Base-by-base conservation (phyloP, 2,797 vertebrate genomes). In the Malurus splendens region DNA sequence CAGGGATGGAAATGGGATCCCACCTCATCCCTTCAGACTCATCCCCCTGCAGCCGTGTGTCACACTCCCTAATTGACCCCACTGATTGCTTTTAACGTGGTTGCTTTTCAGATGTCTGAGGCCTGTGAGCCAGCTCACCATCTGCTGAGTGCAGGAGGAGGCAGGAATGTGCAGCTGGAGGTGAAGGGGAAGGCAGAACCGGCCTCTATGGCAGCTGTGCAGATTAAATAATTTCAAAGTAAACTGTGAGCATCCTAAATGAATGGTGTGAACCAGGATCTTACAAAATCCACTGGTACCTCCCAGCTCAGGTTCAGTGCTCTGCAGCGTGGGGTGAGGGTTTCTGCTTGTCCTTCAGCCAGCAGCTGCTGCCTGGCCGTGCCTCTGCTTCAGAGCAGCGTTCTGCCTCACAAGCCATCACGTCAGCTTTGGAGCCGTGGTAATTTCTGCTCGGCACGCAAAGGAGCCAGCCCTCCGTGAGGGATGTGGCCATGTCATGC, bases 401-500 rank as follows among this genome's bases (percentile, higher is more conserved):
- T 76, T 77, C 89, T 87, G 78, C 68, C 61, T 39, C 72, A 33
- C 38, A 45, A 82, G 38, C 48, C 80, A 30, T 59, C 61, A 10
- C 3, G 59, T 78, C 73, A 87, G 82, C 76, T 78, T 81, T 24
- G 60, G 16, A 60, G 67, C 70, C 76, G 41, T 2, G 42, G 79
- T 44, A 70, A 89, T 89, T 94, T 83, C 64, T 78, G 52, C 73
- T 47, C 0, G 1, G 64, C 79, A 78, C 10, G 30, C 2, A 1
- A 71, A 80, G 79, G 28, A 86, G 14, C 10, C 56, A 60, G 79
- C 24, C 70, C 76, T 83, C 59, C 25, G 47, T 71, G 76, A 89
- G 66, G 45, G 71, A 92, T 64, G 67, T 50, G 74, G 73, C 78
- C 73, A 41, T 66, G 73, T 80, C 82, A 78, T 75, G 79, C 90